Percentiles rank a stretch among this genome's conserved stretches.
Evolutionary conservation across 2,797 vertebrate species (phyloP).

Genomic region (Alfaro cultratus): DNA sequence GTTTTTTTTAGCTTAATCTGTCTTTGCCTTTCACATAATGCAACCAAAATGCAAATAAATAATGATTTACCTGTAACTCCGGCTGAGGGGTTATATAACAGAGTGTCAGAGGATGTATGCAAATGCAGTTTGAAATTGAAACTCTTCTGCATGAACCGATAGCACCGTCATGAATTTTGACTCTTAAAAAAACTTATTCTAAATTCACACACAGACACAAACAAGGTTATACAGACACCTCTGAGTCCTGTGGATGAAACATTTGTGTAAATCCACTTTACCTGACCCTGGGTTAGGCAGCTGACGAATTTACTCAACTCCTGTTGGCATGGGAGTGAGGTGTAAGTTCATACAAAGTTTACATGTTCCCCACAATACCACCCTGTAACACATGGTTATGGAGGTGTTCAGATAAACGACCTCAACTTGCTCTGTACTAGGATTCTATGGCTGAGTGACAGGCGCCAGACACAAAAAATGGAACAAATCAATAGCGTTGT

Average conservation of each 20-base stretch:
- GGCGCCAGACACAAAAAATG: constrained; percentile 66
- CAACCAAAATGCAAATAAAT: constrained; percentile 45
- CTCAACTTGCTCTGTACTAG: constrained; percentile 40
- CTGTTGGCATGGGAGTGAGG: constrained; percentile 19
- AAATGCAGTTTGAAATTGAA: constrained; percentile 38
- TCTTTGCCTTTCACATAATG: constrained; percentile 31
- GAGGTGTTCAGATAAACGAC: constrained; percentile 59
- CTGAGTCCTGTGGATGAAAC: constrained; percentile 32
- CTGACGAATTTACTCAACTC: constrained; percentile 33
- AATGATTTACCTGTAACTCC: constrained; percentile 31
- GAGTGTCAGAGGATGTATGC: constrained; percentile 34
- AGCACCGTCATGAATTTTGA: constrained; percentile 36
- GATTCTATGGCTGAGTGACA: constrained; percentile 65
- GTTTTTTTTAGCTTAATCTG: constrained; percentile 56
- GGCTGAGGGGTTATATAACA: constrained; percentile 9
- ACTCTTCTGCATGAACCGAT: constrained; percentile 28
- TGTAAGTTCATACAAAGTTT: constrained; percentile 73
- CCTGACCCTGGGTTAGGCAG: constrained; percentile 48
- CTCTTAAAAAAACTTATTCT: constrained; percentile 45
- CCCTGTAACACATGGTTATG: constrained; percentile 44
- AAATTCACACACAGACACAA: constrained; percentile 38
- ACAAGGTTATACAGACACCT: constrained; percentile 35
- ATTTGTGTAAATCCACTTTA: constrained; percentile 51
- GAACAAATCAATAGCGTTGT: constrained; percentile 71
- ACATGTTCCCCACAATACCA: constrained; percentile 31